Evolutionary conservation across 1,140 invertebrate species (phyloP), one percentile per base, ranked within the genome.

Genomic region (Caerostris darwini): DNA sequence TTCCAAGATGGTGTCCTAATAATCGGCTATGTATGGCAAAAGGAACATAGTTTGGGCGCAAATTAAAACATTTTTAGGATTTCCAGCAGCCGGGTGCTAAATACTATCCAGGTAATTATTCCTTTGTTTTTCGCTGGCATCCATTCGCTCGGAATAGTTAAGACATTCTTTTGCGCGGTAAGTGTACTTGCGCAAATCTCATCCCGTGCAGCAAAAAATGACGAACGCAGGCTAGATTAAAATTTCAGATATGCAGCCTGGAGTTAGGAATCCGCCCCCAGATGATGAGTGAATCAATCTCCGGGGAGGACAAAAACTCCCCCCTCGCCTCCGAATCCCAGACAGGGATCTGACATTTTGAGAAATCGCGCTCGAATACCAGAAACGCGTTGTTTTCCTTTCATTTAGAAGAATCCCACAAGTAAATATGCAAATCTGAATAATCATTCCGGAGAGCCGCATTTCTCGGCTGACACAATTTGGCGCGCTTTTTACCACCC

Each of bases 251-350:
- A 94, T 94, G 92, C 86, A 88, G 82, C 10, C n/a, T 34, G 8
- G 61, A 93, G 82, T 34, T 69, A 87, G 92, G 92, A 94, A 94
- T 93, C 92, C 57, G 57, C 92, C 64, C 57, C n/a, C 81, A 86
- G 82, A 87, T 94, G 92, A 94, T 94, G 92, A 81, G 92, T 94
- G 85, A 94, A 94, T 94, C 92, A 86, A 94, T 94, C 92, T 94
- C 83, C 56, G 67, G 59, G 92, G 92, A 50, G 64, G 92, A 87
- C 82, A 93, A 93, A 93, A 93, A 87, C 85, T 77, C 77, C 82
- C 91, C 83, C 85, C 64, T 83, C 17, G 17, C 56, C 8, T 50
- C 17, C 50, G 69, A 71, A 88, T 94, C 86, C 86, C 34, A 57
- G 86, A 89, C 92, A 89, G 83, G 92, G 69, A 69, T 58, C 67